Percentiles rank a stretch among this genome's conserved stretches.
Evolutionary conservation across 2,888 invertebrate species (phyloP).

Genomic region (Dioctria linearis): DNA sequence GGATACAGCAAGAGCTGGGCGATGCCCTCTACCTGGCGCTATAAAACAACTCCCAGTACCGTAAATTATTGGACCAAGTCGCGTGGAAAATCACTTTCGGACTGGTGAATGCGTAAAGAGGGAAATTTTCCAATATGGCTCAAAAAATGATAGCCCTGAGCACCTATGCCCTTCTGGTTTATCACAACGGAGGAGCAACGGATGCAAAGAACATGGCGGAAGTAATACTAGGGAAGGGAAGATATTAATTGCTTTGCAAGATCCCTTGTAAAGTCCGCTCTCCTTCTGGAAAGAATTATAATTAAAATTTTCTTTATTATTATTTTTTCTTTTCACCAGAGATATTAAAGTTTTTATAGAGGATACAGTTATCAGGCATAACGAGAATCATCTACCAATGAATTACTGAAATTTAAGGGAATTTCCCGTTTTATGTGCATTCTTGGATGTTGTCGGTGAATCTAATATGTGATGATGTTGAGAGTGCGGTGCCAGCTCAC

Average conservation of each 20-base stretch:
- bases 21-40: neutral
- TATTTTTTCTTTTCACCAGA: neutral
- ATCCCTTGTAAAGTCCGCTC: neutral
- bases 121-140: constrained; percentile 15
- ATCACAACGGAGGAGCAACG: neutral
- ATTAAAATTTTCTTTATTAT: neutral
- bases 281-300: neutral
- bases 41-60: constrained; percentile 8
- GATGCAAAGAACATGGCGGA: neutral
- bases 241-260: constrained; percentile 2
- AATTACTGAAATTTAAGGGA: no score
- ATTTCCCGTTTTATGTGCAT: no score
- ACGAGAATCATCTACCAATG: neutral
- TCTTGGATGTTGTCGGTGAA: no score
- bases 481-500: no score
- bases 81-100: constrained; percentile 22
- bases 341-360: neutral
- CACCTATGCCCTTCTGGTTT: constrained; percentile 1
- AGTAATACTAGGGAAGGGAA: neutral
- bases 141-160: neutral
- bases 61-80: constrained; percentile 19
- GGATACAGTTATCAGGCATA: neutral
- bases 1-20: no score
- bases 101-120: constrained; percentile 11
- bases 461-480: no score